Evolutionary conservation across 2,797 vertebrate species (phyloP).

Genomic region (Vultur gryphus): DNA sequence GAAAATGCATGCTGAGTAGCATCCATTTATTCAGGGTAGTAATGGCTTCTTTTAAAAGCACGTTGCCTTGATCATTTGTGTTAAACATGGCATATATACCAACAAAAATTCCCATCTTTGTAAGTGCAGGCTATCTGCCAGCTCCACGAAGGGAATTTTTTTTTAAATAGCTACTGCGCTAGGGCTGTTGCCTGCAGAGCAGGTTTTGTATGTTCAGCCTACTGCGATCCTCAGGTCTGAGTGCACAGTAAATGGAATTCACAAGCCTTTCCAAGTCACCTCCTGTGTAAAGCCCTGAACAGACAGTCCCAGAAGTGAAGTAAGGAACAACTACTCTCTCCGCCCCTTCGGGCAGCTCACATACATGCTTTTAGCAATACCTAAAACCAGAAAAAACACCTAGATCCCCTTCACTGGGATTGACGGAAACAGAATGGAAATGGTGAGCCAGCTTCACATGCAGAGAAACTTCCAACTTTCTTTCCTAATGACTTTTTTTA

Average conservation of each 20-base stretch:
- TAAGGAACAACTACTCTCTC: constrained; percentile 38
- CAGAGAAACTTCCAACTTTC: constrained; percentile 21
- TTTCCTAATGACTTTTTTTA: background rate
- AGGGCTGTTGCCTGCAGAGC: constrained; percentile 20
- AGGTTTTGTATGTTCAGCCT: constrained; percentile 37
- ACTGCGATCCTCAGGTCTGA: constrained; percentile 28
- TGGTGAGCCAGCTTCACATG: background rate
- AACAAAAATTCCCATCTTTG: background rate
- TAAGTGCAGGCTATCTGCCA: constrained; percentile 31
- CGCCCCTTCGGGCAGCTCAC: constrained; percentile 23
- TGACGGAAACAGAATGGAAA: background rate
- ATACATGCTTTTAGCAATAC: constrained; percentile 21
- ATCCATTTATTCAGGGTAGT: constrained; percentile 9
- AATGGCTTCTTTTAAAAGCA: constrained; percentile 11
- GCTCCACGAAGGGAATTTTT: background rate
- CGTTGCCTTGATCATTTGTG: background rate
- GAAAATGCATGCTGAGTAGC: constrained; percentile 6
- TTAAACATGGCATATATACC: background rate
- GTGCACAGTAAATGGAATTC: constrained; percentile 60
- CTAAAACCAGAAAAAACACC: constrained; percentile 52
- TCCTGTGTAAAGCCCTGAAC: constrained; percentile 51
- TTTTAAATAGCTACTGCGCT: background rate
- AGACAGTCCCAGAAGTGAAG: constrained; percentile 48
- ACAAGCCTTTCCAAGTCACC: constrained; percentile 55
- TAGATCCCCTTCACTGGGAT: background rate